Base-by-base conservation (phyloP, 2,113 vertebrate genomes). In the Acrocephalus kingi region DNA sequence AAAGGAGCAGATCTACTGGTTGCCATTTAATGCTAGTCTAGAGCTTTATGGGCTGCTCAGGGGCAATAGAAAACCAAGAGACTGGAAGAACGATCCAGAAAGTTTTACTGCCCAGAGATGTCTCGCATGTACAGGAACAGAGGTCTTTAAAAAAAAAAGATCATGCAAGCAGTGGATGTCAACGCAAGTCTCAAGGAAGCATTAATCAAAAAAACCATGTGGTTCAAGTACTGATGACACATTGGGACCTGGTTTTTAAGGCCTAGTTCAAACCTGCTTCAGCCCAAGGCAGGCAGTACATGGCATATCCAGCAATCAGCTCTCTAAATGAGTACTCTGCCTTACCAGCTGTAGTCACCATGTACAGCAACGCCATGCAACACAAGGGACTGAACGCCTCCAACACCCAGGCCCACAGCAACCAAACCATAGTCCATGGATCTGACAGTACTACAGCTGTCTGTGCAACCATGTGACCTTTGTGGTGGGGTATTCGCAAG, bases 281-380 rank as follows among this genome's bases (percentile, higher is more conserved):
- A 48, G 25, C 75, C n/a, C 2, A 1, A 71, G 33, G 46, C 54
- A 51, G 55, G 30, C 37, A 46, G 63, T 6, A 8, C 4, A 0
- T 22, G 21, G 39, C 37, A 19, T 1, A 27, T 19, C 4, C 33
- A 91, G 41, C 43, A 45, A 21, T 12, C 30, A 37, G 61, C 30
- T 66, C 84, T 46, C 6, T 28, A 27, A 4, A 5, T 0, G 0
- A 0, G 5, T n/a, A 1, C 27, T 72, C 45, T 48, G 24, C 58
- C 35, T 45, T 16, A 19, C 18, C 62, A 83, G 41, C 48, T 80
- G 52, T 5, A 64, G 33, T n/a, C 39, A 39, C 15, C 55, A 45
- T 3, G 2, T 3, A 12, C 3, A 56, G 56, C 48, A 63, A 9
- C 4, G 25, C 64, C 14, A 4, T 11, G 23, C 52, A 76, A n/a